Evolutionary conservation across 2,888 invertebrate species (phyloP).

Genomic region (Spilarctia lutea): DNA sequence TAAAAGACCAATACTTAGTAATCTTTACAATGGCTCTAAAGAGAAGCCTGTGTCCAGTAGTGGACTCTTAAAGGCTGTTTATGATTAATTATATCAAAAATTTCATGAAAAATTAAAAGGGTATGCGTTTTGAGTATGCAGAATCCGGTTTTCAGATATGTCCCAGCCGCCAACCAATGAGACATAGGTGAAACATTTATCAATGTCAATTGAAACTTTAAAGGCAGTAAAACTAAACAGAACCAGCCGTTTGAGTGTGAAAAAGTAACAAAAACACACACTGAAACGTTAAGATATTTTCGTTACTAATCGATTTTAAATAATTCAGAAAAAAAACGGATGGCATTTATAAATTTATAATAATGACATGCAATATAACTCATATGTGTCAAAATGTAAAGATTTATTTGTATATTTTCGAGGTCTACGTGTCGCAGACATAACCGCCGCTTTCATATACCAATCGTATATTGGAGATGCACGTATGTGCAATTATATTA

Average conservation of each 20-base stretch:
- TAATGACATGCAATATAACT: not conserved
- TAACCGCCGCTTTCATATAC: not conserved
- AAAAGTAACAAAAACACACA: not conserved
- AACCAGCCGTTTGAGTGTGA: not conserved
- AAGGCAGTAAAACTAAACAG: not conserved
- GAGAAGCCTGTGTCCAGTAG: no score
- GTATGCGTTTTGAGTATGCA: no score
- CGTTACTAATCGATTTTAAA: not conserved
- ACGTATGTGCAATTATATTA: slow-evolving; percentile 2
- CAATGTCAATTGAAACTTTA: not conserved
- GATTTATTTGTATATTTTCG: slow-evolving; percentile 7
- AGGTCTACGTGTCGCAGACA: not conserved
- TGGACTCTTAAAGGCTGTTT: no score
- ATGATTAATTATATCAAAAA: no score
- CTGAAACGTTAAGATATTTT: not conserved
- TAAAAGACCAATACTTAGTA: no score
- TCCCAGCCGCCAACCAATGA: not conserved
- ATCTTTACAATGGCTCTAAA: no score
- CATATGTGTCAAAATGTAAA: not conserved
- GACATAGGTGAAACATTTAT: not conserved
- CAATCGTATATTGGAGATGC: slow-evolving; percentile 1
- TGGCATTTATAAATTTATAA: not conserved
- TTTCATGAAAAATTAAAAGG: no score
- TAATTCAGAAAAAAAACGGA: not conserved
- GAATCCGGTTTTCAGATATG: no score